Conservation (phyloP, 2,888 invertebrate species). For the Drosophila fungiperda region DNA sequence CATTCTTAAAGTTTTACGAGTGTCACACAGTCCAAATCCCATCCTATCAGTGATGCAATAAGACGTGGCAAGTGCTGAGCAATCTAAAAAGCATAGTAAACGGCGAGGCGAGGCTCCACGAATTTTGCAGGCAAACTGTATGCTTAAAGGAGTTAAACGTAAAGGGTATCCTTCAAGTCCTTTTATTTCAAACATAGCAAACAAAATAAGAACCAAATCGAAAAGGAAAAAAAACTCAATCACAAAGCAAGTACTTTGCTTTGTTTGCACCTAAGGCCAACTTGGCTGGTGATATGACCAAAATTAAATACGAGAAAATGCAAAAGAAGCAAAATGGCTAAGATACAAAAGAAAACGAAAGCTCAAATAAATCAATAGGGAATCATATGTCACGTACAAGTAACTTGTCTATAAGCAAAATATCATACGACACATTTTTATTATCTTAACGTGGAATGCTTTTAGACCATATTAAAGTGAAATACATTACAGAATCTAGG, state of each 20-base stretch:
- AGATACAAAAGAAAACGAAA: constrained; percentile 8
- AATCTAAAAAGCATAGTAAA: constrained; percentile 51
- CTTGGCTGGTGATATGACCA: constrained; percentile 29
- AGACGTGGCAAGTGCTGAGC: constrained; percentile 56
- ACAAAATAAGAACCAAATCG: constrained; percentile 44
- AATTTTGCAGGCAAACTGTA: constrained; percentile 32
- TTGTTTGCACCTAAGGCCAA: constrained; percentile 26
- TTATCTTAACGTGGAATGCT: background rate
- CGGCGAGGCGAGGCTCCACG: constrained; percentile 14
- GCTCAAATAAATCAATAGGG: constrained; percentile 3
- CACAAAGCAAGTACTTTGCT: constrained; percentile 62
- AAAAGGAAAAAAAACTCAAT: constrained; percentile 60
- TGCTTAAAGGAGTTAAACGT: constrained; percentile 55
- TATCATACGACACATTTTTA: background rate
- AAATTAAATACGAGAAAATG: constrained; percentile 1
- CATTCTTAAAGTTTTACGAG: constrained; percentile 11
- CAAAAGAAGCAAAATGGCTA: background rate
- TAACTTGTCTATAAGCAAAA: background rate
- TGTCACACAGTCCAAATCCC: background rate
- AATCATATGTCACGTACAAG: background rate
- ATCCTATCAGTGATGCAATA: constrained; percentile 24
- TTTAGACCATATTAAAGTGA: background rate
- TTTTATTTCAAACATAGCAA: constrained; percentile 20
- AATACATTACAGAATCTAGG: background rate
- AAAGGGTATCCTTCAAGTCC: constrained; percentile 15